A percentile compares a stretch with the other conserved stretches of the same genome.
Conservation (phyloP, 2,888 invertebrate genomes). For the Cryptops parisi region DNA sequence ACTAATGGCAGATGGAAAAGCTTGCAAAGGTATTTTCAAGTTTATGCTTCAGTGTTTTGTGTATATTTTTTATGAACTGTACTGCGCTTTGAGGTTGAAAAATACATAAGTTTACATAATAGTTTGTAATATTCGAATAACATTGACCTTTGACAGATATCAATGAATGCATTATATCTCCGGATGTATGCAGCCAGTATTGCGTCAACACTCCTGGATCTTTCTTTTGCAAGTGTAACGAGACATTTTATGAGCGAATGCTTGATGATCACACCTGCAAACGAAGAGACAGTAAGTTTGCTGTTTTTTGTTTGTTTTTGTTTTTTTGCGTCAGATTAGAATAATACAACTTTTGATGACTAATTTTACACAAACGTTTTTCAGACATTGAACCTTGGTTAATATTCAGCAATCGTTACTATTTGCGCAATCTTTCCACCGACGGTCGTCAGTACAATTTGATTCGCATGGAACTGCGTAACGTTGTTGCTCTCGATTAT, state of each 20-base stretch:
- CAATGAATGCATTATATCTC: slow-evolving; percentile 72
- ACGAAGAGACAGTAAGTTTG: slow-evolving; percentile 54
- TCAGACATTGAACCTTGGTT: slow-evolving; percentile 57
- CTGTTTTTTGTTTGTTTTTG: too few relatives aligned
- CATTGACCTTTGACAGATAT: too few relatives aligned
- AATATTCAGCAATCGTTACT: slow-evolving; percentile 92
- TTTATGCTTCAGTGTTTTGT: too few relatives aligned
- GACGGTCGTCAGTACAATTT: slow-evolving; percentile 73
- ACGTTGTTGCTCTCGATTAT: slow-evolving; percentile 92
- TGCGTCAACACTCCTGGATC: slow-evolving; percentile 93
- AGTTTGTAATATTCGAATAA: too few relatives aligned
- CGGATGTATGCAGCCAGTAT: slow-evolving; percentile 82
- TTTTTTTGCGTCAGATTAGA: too few relatives aligned
- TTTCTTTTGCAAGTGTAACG: slow-evolving; percentile 91
- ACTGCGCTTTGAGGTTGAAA: too few relatives aligned
- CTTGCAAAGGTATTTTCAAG: slow-evolving; percentile 47
- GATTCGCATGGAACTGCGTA: slow-evolving; percentile 79
- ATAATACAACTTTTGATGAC: too few relatives aligned
- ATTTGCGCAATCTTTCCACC: slow-evolving; percentile 85
- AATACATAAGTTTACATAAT: too few relatives aligned
- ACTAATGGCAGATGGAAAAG: slow-evolving; percentile 72
- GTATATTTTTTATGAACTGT: too few relatives aligned
- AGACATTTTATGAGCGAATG: slow-evolving; percentile 68
- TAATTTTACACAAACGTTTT: too few relatives aligned
- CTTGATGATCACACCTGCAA: slow-evolving; percentile 78